Base-by-base conservation (phyloP, 92 coral and sea anemone genomes). In the Zoanthus solanderi region DNA sequence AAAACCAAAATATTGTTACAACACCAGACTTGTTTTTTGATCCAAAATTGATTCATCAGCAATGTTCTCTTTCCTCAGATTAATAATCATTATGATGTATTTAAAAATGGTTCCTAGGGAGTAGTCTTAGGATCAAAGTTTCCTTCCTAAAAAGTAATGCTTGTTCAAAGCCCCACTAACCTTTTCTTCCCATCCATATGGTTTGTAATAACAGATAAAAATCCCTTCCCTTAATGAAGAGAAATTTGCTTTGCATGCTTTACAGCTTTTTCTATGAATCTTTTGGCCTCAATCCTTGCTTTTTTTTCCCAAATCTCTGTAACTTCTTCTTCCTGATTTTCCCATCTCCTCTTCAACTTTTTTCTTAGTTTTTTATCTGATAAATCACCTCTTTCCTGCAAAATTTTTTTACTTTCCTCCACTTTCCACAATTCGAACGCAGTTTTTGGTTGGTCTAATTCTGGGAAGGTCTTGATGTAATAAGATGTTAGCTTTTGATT, bases 401-500 rank as follows among this genome's bases (percentile, higher is more conserved):
- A 87, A 2, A 94, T 71, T 54, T 48, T 78, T 13, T 87, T 61
- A 5, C 52, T 12, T 69, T 86, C 93, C 13, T 72, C 83, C 0
- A 30, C 65, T 2, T 91, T 91, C 95, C 95, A 94, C 12, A 94
- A 74, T 0, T 92, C 94, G 78, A 83, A 91, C 0, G 94, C 92
- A 6, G 90, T 30, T n/a, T 88, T 71, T 1, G 98, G 94, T 1
- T 94, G 89, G 14, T 11, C 63, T 16, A 88, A 84, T 0, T 87
- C 88, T 0, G 98, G 94, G 37, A 84, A 69, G 18, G 80, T 75
- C 0, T 75, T 87, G 1, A 90, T 47, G n/a, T 80, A 78, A 78
- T 89, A 87, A 12, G 93, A 76, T 0, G 83, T 14, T 11, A 91
- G 78, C 13, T 92, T 87, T 23, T 78, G 86, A 0, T 91, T 78